Conservation (phyloP, 1,140 invertebrate species). For the Ruditapes philippinarum region DNA sequence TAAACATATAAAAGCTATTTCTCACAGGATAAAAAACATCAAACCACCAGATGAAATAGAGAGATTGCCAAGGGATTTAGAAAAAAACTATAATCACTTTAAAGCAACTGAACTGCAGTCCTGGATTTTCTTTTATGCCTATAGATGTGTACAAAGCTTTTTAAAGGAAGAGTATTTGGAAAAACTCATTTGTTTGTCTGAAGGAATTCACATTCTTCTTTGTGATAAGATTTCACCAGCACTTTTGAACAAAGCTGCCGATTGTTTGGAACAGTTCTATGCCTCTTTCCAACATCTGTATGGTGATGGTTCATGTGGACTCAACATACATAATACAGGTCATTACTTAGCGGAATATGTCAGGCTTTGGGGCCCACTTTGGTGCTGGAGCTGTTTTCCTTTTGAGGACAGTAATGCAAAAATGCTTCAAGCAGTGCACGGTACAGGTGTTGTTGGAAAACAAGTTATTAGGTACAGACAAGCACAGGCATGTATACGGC, state of each 20-base stretch:
- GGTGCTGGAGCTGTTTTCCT: slow-evolving; percentile 65
- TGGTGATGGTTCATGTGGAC: slow-evolving; percentile 55
- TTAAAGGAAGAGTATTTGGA: slow-evolving; percentile 44
- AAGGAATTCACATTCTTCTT: slow-evolving; percentile 47
- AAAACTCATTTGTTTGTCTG: slow-evolving; percentile 33
- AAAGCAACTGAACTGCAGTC: slow-evolving; percentile 66
- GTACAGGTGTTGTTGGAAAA: slow-evolving; percentile 62
- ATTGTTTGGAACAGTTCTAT: slow-evolving; percentile 51
- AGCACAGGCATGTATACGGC: background rate
- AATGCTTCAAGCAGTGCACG: slow-evolving; percentile 68
- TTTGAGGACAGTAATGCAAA: slow-evolving; percentile 65
- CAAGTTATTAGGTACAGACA: slow-evolving; percentile 50
- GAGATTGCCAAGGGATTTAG: slow-evolving; percentile 53
- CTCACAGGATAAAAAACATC: slow-evolving; percentile 45
- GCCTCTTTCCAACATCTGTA: slow-evolving; percentile 23
- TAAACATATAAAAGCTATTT: slow-evolving; percentile 45
- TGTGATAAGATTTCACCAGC: slow-evolving; percentile 36
- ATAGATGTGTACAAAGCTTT: slow-evolving; percentile 45
- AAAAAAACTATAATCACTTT: slow-evolving; percentile 62
- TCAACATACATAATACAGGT: slow-evolving; percentile 64
- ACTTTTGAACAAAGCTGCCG: slow-evolving; percentile 3
- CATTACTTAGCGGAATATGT: slow-evolving; percentile 53
- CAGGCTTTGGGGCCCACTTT: slow-evolving; percentile 65
- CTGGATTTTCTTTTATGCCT: slow-evolving; percentile 47
- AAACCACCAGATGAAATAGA: slow-evolving; percentile 57